Base-by-base conservation (phyloP, 2,888 invertebrate genomes). In the Petrolisthes cinctipes region DNA sequence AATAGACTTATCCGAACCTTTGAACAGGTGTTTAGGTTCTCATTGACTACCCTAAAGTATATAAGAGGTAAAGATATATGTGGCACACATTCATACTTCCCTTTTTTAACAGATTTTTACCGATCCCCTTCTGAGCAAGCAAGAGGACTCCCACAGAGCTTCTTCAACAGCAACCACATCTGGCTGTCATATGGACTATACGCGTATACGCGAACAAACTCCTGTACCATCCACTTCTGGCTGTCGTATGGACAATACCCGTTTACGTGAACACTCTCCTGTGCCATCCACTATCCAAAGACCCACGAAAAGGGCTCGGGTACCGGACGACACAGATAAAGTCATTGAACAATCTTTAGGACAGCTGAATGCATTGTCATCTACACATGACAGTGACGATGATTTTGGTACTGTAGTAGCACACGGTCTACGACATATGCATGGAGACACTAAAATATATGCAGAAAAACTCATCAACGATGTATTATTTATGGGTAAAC, bases 291-390 rank as follows among this genome's bases (percentile, higher is more conserved):
- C 79, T 79, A 79, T 14, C n/a, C 54, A 57, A 81, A 81, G 81
- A 81, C 81, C 81, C 81, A 81, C 81, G 4, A 81, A 81, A 61
- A 57, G 51, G 57, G 81, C 81, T 81, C 81, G 81, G 61, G 81
- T 81, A 81, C 56, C 81, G 61, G 81, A 81, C 81, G 81, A 81
- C 81, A 81, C 81, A 57, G 81, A 81, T 81, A 81, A 81, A 81
- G 81, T 81, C 51, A 81, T 81, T 37, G 81, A 57, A 81, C 81
- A 81, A 81, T 4, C 81, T 81, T 61, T 81, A 56, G 37, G 57
- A 81, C 81, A 81, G 57, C 81, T 81, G 81, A 81, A 81, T 81
- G 81, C 81, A 81, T 81, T 81, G 81, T 51, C 81, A 81, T 81
- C 81, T 81, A 81, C 81, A 81, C 81, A 81, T 51, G 81, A 56